Base-by-base conservation (phyloP, 2,888 invertebrate species). In the Cosmia trapezina region DNA sequence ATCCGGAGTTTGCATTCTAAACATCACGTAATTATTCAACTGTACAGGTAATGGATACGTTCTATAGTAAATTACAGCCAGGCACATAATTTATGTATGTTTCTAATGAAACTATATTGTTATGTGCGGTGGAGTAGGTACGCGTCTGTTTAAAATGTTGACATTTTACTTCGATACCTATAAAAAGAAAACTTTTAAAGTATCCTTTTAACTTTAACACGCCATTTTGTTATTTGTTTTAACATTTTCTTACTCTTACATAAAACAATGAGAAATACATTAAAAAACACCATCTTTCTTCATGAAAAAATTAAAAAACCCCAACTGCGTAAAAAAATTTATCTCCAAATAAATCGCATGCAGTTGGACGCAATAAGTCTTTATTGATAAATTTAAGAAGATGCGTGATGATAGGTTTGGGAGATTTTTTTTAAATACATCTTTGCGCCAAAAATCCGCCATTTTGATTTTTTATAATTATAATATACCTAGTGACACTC, bases 11-110 rank as follows among this genome's bases (percentile, higher is more conserved):
- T 91, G 87, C 90, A 89, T 89, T 89, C 89, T 92, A 93, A 94
- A 93, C 91, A 94, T 83, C 78, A 84, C 87, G 89, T 91, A 92
- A 93, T 94, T 92, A 93, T 94, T 93, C 92, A 91, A 91, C 90
- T 92, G 91, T 88, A 87, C 87, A 85, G 83, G 81, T 86, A 87
- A 85, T 85, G 78, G 83, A 80, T 83, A 85, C 82, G 72, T 65
- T 82, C 71, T 77, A 63, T 61, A 68, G 43, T 56, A 53, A 60
- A 70, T 78, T 78, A 49, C 47, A 45, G 75, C 3, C 7, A 74
- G 51, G n/a, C 49, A 74, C 17, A 37, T 60, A 57, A 56, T 51
- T 11, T 62, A 51, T 76, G 61, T 53, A 37, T 62, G 51, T 62
- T 66, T 56, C 41, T 45, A 28, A 43, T 77, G 0, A 43, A 56